Evolutionary conservation across 1,140 invertebrate genomes (phyloP), one percentile per base, ranked within the genome.

Genomic region (Episyrphus balteatus): DNA sequence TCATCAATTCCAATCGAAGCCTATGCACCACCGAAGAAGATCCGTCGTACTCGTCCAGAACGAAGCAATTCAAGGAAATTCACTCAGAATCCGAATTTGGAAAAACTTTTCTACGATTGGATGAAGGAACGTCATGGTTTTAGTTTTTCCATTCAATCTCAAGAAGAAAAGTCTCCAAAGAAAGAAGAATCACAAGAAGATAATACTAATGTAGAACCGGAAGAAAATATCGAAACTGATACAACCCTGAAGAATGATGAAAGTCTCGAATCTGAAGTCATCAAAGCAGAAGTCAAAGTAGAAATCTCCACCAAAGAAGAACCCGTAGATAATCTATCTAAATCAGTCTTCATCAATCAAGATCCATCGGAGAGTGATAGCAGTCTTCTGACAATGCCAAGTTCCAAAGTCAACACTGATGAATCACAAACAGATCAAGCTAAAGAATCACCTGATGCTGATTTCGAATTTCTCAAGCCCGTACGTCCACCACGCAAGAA

Each of bases 1-100:
- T 33, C 48, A 7, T 18, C 40, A 0, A 13, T 61, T 36, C 55
- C 60, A 15, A 61, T 54, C 2, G 62, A 66, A 30, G 51, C 59
- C 3, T 65, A 60, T 55, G 60, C 58, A 5, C 62, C 62, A 17
- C 62, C 62, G 12, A 66, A 62, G 43, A 65, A 66, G 39, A 66
- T 66, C 17, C 53, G 62, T 2, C 58, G 60, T 21, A 66, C 62
- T 0, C 51, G 55, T 1, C 48, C 55, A 21, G 62, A 65, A 47
- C 54, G 54, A 30, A 30, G 31, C 19, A 48, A 55, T 8, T 34
- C 41, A 14, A 46, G 34, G 11, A 51, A 61, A 6, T 59, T 65
- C 56, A 61, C 62, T 57, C 59, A 58, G 42, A 61, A 65, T 49
- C 52, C 55, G 14, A 57, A 55, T 9, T 45, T 66, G 19, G 62